A percentile compares a stretch with the other conserved stretches of the same genome.
phyloP scores from a whole-genome alignment of 2,797 vertebrate genomes.

The Peromyscus nudipes region DNA sequence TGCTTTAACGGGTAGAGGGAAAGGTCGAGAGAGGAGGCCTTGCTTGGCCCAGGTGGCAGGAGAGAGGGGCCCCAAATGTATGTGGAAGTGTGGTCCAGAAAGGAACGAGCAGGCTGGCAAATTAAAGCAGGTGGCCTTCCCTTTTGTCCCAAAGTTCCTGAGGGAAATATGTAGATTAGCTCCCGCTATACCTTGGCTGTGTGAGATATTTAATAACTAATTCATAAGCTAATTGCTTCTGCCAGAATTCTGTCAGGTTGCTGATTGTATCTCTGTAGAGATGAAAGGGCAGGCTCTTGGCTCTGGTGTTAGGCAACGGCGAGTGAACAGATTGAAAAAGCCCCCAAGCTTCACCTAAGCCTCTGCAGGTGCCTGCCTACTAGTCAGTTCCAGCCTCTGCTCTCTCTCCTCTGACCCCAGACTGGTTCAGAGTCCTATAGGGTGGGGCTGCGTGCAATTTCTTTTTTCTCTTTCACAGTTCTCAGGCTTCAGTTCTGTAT shows the following conservation, averaged over 20 bases:
- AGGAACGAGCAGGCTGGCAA: neutral
- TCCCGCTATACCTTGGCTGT: conserved; percentile 60
- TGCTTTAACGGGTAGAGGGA: neutral
- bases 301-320: neutral
- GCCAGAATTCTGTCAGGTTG: conserved; percentile 69
- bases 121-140: neutral
- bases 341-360: neutral
- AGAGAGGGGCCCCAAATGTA: fast-evolving
- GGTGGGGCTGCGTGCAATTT: neutral
- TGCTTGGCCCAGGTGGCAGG: neutral
- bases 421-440: neutral
- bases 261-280: conserved; percentile 64
- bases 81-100: fast-evolving
- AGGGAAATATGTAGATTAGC: conserved; percentile 47
- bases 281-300: conserved; percentile 63
- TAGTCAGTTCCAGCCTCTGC: neutral
- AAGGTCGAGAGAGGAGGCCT: neutral
- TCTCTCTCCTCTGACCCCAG: neutral
- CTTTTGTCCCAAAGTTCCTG: conserved; percentile 33
- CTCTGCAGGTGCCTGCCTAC: neutral
- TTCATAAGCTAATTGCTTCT: conserved; percentile 77
- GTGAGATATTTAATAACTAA: conserved; percentile 68
- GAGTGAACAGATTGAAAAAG: neutral
- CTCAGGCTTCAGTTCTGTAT: neutral
- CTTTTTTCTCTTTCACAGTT: neutral